Evolutionary conservation across 2,113 vertebrate genomes (phyloP).

Genomic region (Myotis brandtii): DNA sequence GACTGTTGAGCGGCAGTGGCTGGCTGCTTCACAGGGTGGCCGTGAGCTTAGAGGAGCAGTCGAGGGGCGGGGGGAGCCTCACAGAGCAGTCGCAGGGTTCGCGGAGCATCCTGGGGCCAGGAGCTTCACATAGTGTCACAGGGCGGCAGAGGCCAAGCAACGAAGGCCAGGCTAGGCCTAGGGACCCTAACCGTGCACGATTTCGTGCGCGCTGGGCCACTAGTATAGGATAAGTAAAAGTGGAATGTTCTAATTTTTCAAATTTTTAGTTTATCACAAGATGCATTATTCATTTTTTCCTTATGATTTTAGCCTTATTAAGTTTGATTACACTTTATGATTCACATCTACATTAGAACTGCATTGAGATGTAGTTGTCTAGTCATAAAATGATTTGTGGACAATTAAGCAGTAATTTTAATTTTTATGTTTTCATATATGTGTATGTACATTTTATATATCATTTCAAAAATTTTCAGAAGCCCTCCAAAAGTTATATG

Average conservation of each 20-base stretch:
- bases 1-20: too few species aligned
- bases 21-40: too few species aligned
- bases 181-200: too few species aligned
- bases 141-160: too few species aligned
- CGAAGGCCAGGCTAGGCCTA: too few species aligned
- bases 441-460: not conserved
- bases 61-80: too few species aligned
- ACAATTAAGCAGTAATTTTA: not conserved
- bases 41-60: too few species aligned
- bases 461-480: not conserved
- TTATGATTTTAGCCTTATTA: not conserved
- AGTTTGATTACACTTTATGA: not conserved
- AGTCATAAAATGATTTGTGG: not conserved
- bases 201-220: too few species aligned
- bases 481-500: not conserved
- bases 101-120: too few species aligned
- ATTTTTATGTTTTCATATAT: not conserved
- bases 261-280: not conserved
- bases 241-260: not conserved
- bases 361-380: not conserved
- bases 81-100: too few species aligned
- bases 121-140: too few species aligned
- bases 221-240: not conserved
- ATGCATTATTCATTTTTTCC: not conserved
- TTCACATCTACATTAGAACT: not conserved